Evolutionary conservation across 2,888 invertebrate genomes (phyloP).

Genomic region (Calliscelio sp.): DNA sequence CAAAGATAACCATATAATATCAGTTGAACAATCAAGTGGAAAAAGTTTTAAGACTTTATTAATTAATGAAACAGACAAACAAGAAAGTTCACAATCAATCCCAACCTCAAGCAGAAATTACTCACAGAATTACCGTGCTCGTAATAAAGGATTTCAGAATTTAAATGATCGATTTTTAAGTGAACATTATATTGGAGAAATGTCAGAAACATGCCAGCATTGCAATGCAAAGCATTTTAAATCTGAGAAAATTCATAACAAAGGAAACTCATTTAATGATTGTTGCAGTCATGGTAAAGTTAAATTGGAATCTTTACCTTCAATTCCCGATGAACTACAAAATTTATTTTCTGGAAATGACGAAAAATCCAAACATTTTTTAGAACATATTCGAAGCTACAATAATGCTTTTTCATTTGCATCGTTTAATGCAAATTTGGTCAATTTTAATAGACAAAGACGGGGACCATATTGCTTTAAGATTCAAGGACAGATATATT

Average conservation of each 20-base stretch:
- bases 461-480: not conserved
- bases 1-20: too few species aligned
- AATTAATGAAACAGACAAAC: too few species aligned
- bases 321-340: slow-evolving; percentile 17
- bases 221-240: slow-evolving; percentile 37
- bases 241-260: slow-evolving; percentile 24
- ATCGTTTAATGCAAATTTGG: too few species aligned
- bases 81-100: too few species aligned
- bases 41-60: too few species aligned
- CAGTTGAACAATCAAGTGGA: too few species aligned
- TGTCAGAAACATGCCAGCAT: slow-evolving; percentile 34
- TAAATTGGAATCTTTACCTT: slow-evolving; percentile 21
- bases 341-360: slow-evolving; percentile 29
- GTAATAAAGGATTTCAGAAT: too few species aligned
- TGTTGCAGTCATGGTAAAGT: slow-evolving; percentile 49
- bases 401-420: too few species aligned
- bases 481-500: slow-evolving; percentile 16
- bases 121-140: too few species aligned
- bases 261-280: slow-evolving; percentile 39
- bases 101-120: too few species aligned
- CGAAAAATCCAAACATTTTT: slow-evolving; percentile 37
- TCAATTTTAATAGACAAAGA: too few species aligned
- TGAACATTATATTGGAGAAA: slow-evolving; percentile 48
- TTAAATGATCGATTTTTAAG: not conserved
- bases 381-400: slow-evolving; percentile 14